These are phyloP conservation scores for Rhagoletis pomonella DNA, from an alignment of 1,140 invertebrate species.

Conservation along the genomic window DNA sequence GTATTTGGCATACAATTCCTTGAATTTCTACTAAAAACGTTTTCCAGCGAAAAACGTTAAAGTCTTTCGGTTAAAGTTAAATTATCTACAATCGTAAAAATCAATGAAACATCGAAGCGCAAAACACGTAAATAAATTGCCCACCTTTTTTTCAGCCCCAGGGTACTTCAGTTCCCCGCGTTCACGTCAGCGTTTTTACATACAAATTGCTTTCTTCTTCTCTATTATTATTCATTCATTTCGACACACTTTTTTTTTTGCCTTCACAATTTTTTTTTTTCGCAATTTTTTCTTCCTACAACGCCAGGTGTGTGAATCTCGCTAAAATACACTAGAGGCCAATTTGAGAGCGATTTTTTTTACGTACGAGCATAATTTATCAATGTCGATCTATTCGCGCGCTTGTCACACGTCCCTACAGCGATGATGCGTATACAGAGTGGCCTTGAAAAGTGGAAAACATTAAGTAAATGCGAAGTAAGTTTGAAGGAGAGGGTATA, in stretches of 20 bases:
- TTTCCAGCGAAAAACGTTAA: not conserved
- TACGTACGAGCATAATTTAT: slow-evolving; percentile 30
- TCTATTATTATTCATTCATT: slow-evolving; percentile 24
- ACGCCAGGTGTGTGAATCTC: slow-evolving; percentile 36
- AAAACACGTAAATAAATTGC: not conserved
- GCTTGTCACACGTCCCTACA: slow-evolving; percentile 18
- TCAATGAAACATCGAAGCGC: slow-evolving; percentile 36
- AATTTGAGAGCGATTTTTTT: not conserved
- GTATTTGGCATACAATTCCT: too few relatives aligned
- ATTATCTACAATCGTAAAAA: not conserved
- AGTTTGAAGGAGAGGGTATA: not conserved
- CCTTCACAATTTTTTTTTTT: not conserved
- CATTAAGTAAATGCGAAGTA: not conserved
- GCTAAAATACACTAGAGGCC: not conserved
- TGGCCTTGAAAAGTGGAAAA: not conserved
- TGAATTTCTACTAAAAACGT: too few relatives aligned
- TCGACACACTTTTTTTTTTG: not conserved
- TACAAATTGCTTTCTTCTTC: slow-evolving; percentile 25
- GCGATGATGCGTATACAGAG: not conserved
- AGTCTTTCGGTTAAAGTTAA: not conserved
- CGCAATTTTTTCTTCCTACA: not conserved
- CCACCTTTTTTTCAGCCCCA: not conserved
- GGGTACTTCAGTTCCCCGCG: not conserved
- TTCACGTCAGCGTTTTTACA: not conserved
- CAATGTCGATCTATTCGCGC: slow-evolving; percentile 18